Conservation (phyloP, 30 jellyfish, hydroid and myxozoan genomes). For the Aurelia sp. region DNA sequence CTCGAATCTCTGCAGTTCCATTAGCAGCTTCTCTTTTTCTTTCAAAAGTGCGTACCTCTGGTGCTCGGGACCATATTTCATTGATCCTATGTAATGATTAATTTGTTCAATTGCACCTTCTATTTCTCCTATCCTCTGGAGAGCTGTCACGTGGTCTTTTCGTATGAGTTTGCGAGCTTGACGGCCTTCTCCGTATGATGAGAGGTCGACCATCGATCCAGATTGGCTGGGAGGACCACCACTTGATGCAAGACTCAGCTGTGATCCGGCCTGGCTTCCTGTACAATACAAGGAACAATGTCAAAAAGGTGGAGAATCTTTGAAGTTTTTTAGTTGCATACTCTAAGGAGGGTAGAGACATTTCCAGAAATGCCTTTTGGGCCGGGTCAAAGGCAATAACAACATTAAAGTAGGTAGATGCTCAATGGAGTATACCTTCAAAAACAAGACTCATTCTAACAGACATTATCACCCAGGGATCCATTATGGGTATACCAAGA, state of each 20-base stretch:
- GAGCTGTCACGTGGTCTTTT: constrained; percentile 85
- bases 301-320: neutral
- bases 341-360: too few relatives aligned
- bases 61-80: constrained; percentile 93
- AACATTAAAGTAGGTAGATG: too few relatives aligned
- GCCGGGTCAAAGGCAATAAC: too few relatives aligned
- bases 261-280: constrained; percentile 68
- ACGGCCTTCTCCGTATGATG: constrained; percentile 73
- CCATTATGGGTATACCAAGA: too few relatives aligned
- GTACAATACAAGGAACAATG: neutral
- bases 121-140: constrained; percentile 86
- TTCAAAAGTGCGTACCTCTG: constrained; percentile 72
- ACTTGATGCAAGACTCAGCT: constrained; percentile 63
- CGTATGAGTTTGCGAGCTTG: constrained; percentile 77
- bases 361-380: too few relatives aligned
- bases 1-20: constrained; percentile 86
- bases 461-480: too few relatives aligned
- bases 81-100: constrained; percentile 69
- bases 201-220: constrained; percentile 73
- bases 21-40: constrained; percentile 82
- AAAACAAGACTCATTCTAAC: too few relatives aligned
- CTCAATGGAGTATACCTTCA: too few relatives aligned
- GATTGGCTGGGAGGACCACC: constrained; percentile 54
- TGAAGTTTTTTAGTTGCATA: too few relatives aligned
- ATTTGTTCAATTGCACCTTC: constrained; percentile 87